A percentile compares a stretch with the other conserved stretches of the same genome.
Conservation (phyloP, 2,888 invertebrate species). For the Lymantria dispar region DNA sequence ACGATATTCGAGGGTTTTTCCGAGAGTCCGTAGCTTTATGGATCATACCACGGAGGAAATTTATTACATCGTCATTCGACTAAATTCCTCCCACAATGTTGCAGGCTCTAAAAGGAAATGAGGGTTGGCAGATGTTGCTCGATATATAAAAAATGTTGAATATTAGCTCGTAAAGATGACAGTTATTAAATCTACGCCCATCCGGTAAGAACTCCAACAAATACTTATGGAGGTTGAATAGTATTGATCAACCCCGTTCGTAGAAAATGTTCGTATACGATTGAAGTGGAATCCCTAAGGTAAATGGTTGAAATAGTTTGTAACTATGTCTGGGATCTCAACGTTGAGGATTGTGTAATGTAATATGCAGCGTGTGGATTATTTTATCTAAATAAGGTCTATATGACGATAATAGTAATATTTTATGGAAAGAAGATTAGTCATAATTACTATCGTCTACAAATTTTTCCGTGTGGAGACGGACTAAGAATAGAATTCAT, state of each 20-base stretch:
- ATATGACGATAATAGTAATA: no score
- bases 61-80: constrained; percentile 66
- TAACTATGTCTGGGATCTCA: no score
- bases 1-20: constrained; percentile 25
- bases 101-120: constrained; percentile 52
- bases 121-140: constrained; percentile 56
- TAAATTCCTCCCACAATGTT: constrained; percentile 60
- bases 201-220: constrained; percentile 17
- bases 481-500: no score
- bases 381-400: no score
- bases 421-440: no score
- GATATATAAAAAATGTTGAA: constrained; percentile 46
- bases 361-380: no score
- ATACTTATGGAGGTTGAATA: constrained; percentile 16
- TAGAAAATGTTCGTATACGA: not conserved
- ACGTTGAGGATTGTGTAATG: no score
- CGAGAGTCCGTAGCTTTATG: constrained; percentile 50
- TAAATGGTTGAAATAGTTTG: no score
- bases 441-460: no score
- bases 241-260: no score
- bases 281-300: no score
- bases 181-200: constrained; percentile 50
- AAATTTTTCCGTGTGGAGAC: no score
- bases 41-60: constrained; percentile 60
- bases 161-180: constrained; percentile 55